Conservation (phyloP, 2,797 vertebrate species). For the Coranthus polyacanthus region DNA sequence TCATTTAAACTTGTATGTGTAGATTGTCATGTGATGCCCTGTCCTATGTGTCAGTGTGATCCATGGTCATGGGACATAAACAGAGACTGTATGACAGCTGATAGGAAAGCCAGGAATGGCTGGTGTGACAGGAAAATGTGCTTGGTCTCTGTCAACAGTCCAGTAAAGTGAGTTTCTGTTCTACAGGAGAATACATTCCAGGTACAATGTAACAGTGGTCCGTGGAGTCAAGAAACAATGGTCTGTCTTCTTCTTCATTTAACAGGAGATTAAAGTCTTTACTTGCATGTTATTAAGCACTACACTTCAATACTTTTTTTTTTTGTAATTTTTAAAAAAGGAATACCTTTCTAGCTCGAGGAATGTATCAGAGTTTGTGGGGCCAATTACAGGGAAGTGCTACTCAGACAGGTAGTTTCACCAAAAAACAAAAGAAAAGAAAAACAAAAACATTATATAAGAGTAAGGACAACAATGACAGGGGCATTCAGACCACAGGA, state of each 20-base stretch:
- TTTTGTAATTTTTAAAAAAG: slow-evolving; percentile 20
- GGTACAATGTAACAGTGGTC: slow-evolving; percentile 59
- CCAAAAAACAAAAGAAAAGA: slow-evolving; percentile 53
- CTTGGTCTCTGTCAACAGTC: slow-evolving; percentile 79
- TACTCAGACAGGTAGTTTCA: slow-evolving; percentile 79
- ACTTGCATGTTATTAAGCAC: slow-evolving; percentile 56
- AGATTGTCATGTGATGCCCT: slow-evolving; percentile 60
- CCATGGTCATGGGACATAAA: slow-evolving; percentile 53
- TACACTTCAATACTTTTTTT: slow-evolving; percentile 46
- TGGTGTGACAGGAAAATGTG: slow-evolving; percentile 73
- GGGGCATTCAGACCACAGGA: slow-evolving; percentile 80
- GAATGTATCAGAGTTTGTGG: slow-evolving; percentile 81
- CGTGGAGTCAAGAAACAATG: slow-evolving; percentile 34
- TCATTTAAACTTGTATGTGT: slow-evolving; percentile 28
- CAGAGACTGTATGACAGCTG: slow-evolving; percentile 45
- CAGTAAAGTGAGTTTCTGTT: slow-evolving; percentile 51
- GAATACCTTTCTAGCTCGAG: slow-evolving; percentile 71
- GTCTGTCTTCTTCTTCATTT: slow-evolving; percentile 47
- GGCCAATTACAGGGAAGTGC: slow-evolving; percentile 69
- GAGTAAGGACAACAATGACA: slow-evolving; percentile 71
- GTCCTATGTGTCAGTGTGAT: slow-evolving; percentile 37
- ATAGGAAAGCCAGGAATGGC: slow-evolving; percentile 42
- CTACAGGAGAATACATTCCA: slow-evolving; percentile 76
- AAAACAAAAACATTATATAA: slow-evolving; percentile 62
- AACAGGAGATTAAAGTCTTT: slow-evolving; percentile 57